A percentile compares a stretch with the other conserved stretches of the same genome.
Evolutionary conservation across 1,140 invertebrate genomes (phyloP).

Genomic region (Cyphomyrmex costatus): DNA sequence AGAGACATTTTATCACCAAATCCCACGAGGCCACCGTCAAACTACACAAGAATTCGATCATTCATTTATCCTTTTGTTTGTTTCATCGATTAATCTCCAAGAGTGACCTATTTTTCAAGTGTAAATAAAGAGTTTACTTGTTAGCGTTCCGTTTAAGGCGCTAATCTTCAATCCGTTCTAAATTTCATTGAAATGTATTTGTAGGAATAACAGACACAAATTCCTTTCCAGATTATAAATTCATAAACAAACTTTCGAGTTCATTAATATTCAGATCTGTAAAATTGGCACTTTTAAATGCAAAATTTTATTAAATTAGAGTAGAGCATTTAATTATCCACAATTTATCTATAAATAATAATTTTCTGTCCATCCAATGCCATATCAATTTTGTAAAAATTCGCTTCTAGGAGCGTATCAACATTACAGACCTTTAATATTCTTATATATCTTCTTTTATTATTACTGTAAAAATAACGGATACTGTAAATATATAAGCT

Average conservation of each 20-base stretch:
- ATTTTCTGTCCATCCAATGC: too few species aligned
- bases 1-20: slow-evolving; percentile 18
- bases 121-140: not conserved
- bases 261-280: too few species aligned
- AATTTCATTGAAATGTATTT: not conserved
- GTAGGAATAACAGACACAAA: not conserved
- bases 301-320: too few species aligned
- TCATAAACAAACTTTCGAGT: not conserved
- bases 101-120: not conserved
- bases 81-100: not conserved
- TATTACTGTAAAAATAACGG: not conserved
- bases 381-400: too few species aligned
- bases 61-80: slow-evolving; percentile 1
- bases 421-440: not conserved
- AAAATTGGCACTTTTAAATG: too few species aligned
- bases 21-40: slow-evolving; percentile 8
- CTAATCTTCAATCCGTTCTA: not conserved
- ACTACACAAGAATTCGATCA: not conserved
- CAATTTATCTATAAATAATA: too few species aligned
- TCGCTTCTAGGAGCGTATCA: too few species aligned
- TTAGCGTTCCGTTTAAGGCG: not conserved
- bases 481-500: not conserved
- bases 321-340: too few species aligned
- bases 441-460: not conserved
- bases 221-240: not conserved